A percentile compares a stretch with the other conserved stretches of the same genome.
Evolutionary conservation across 2,113 vertebrate species (phyloP).

Genomic region (Chloroceryle aenea): DNA sequence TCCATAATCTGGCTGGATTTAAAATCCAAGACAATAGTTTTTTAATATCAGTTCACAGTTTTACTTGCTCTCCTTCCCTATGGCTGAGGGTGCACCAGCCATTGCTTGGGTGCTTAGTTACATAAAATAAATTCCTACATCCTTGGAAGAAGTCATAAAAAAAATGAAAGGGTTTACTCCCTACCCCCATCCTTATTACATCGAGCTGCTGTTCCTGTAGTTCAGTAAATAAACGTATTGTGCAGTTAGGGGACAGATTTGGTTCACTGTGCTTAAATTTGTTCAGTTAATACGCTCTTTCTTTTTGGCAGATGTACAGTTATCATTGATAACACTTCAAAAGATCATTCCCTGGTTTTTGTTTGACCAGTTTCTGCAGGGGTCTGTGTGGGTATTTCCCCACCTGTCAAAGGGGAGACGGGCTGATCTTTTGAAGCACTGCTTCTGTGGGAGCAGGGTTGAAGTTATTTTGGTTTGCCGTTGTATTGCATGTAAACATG

Average conservation of each 20-base stretch:
- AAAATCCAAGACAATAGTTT: not conserved
- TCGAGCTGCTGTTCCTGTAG: not conserved
- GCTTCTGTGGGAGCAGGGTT: not conserved
- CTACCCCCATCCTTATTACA: not conserved
- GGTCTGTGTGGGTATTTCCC: not conserved
- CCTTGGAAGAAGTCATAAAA: not conserved
- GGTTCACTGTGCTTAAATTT: not conserved
- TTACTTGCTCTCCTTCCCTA: not conserved
- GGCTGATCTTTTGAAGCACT: not conserved
- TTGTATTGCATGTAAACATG: constrained; percentile 24
- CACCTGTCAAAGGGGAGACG: not conserved
- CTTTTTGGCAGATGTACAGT: not conserved
- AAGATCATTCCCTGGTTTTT: not conserved
- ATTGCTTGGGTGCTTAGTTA: not conserved
- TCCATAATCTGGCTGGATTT: not conserved
- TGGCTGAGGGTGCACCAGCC: not conserved
- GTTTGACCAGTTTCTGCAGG: not conserved
- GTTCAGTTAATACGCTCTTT: not conserved
- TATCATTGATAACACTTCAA: not conserved
- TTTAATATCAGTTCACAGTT: not conserved
- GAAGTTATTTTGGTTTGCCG: not conserved
- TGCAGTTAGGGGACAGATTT: not conserved
- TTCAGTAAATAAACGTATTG: not conserved
- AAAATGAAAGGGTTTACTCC: not conserved
- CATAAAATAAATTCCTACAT: not conserved